phyloP scores from a whole-genome alignment of 2,113 vertebrate genomes.

The Notothenia coriiceps region DNA sequence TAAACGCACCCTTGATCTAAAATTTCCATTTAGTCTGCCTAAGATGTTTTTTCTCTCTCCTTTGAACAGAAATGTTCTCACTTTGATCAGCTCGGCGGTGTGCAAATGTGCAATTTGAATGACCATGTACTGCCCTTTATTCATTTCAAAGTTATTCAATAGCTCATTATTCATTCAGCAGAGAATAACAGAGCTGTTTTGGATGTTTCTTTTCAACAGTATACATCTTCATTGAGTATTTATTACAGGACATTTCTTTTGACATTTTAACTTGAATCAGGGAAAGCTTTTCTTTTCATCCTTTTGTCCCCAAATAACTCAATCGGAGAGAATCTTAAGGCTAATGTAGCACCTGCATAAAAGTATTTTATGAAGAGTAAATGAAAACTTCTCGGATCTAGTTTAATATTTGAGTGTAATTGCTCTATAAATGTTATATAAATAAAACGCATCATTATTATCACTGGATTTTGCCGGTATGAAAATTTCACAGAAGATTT shows the following conservation, averaged over 20 bases:
- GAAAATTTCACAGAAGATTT: conserved; percentile 38
- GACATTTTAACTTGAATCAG: conserved; percentile 15
- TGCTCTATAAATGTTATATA: conserved; percentile 32
- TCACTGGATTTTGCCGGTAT: conserved; percentile 23
- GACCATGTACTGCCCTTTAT: background rate
- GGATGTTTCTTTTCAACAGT: background rate
- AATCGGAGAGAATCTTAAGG: background rate
- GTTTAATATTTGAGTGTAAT: conserved; percentile 18
- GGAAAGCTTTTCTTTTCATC: background rate
- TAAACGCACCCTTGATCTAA: background rate
- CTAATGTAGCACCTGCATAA: background rate
- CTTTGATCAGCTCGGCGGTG: conserved; percentile 6
- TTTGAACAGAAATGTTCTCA: conserved; percentile 6
- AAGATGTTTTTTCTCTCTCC: background rate
- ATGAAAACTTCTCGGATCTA: background rate
- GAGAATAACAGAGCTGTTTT: too few relatives aligned
- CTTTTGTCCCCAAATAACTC: background rate
- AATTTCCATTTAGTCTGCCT: background rate
- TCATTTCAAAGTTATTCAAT: background rate
- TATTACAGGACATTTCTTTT: conserved; percentile 9
- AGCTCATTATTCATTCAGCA: background rate
- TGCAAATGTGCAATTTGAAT: conserved; percentile 10
- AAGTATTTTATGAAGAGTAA: background rate
- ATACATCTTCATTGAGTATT: background rate
- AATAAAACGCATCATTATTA: conserved; percentile 51